A percentile compares a stretch with the other conserved stretches of the same genome.
Evolutionary conservation across 2,888 invertebrate species (phyloP).

Genomic region (Drosophila maculinotata): DNA sequence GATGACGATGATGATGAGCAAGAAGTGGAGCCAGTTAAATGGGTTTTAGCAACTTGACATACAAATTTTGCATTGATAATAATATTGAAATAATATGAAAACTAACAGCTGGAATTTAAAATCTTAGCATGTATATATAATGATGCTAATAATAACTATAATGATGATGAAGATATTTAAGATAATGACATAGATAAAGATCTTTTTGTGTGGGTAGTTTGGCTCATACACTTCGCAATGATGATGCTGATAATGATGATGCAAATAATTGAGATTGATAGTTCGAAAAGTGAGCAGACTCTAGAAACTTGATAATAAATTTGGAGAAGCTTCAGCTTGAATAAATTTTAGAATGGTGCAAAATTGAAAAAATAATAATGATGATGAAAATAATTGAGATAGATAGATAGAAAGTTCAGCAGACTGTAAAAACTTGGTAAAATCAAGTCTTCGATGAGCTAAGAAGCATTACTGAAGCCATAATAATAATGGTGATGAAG

Average conservation of each 20-base stretch:
- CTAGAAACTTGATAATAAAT: background rate
- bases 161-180: background rate
- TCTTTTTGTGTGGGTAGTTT: background rate
- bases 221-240: background rate
- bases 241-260: background rate
- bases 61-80: too few species aligned
- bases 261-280: background rate
- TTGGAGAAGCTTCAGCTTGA: too few species aligned
- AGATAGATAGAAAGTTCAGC: background rate
- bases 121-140: too few species aligned
- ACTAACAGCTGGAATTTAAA: too few species aligned
- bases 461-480: too few species aligned
- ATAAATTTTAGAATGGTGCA: too few species aligned
- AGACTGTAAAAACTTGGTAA: too few species aligned
- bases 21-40: background rate
- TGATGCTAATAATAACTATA: too few species aligned
- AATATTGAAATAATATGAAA: too few species aligned
- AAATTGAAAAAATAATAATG: background rate
- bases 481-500: too few species aligned
- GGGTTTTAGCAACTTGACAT: too few species aligned
- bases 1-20: background rate
- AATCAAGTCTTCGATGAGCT: too few species aligned
- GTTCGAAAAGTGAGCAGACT: background rate
- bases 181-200: background rate
- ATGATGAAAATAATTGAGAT: background rate